Percentiles rank a stretch among this genome's conserved stretches.
Evolutionary conservation across 2,888 invertebrate species (phyloP).

Genomic region (Parnassius apollo): DNA sequence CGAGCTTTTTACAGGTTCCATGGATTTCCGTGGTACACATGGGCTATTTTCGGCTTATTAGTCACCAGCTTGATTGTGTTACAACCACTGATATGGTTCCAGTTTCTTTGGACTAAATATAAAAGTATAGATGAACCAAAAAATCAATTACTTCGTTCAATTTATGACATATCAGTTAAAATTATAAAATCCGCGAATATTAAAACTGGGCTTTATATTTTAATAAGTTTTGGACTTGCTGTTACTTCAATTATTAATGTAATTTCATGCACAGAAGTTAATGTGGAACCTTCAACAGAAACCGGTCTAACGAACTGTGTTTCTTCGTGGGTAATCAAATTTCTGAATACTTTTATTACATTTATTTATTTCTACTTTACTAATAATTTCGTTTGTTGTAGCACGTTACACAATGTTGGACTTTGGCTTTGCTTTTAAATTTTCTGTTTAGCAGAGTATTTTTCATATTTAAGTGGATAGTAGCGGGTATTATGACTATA

Average conservation of each 20-base stretch:
- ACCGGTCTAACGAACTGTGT: constrained; percentile 68
- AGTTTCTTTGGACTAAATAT: constrained; percentile 84
- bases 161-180: constrained; percentile 82
- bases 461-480: constrained; percentile 88
- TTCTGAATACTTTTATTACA: constrained; percentile 27
- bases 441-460: constrained; percentile 93
- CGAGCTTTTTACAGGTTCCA: constrained; percentile 48
- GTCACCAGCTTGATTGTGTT: constrained; percentile 67
- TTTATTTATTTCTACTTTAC: background rate
- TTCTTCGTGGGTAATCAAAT: constrained; percentile 72
- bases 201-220: constrained; percentile 84
- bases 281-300: constrained; percentile 43
- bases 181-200: constrained; percentile 83
- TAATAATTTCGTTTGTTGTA: constrained; percentile 59
- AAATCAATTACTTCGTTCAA: constrained; percentile 70
- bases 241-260: constrained; percentile 85
- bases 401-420: constrained; percentile 89
- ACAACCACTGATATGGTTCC: constrained; percentile 88
- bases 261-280: constrained; percentile 59
- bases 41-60: constrained; percentile 47
- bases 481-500: constrained; percentile 83
- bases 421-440: constrained; percentile 84
- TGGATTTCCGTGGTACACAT: constrained; percentile 59
- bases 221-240: constrained; percentile 84
- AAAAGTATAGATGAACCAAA: constrained; percentile 79